Percentiles rank a stretch among this genome's conserved stretches.
These are phyloP conservation scores for Rhingia rostrata DNA, from an alignment of 2,888 invertebrate genomes.

Conservation along the genomic window DNA sequence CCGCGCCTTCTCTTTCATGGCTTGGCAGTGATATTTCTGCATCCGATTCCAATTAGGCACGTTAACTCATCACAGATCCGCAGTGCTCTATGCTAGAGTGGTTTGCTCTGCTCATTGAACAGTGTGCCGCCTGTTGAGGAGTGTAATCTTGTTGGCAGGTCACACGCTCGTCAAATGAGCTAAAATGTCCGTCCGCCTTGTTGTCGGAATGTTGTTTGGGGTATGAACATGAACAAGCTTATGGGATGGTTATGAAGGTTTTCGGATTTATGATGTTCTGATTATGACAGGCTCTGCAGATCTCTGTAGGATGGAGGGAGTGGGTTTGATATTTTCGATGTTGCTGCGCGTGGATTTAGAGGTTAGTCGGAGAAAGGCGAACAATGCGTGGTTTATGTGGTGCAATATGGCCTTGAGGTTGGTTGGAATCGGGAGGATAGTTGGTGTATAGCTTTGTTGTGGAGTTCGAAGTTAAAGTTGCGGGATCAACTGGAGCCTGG, in stretches of 20 bases:
- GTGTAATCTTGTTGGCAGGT: slow-evolving; percentile 48
- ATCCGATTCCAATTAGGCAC: slow-evolving; percentile 72
- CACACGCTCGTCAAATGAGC: slow-evolving; percentile 65
- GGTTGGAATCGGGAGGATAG: no score
- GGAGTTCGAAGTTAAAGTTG: no score
- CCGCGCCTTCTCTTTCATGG: slow-evolving; percentile 57
- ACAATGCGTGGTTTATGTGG: no score
- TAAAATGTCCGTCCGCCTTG: slow-evolving; percentile 50
- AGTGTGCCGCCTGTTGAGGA: background rate
- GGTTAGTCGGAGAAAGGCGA: no score
- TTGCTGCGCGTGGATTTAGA: no score
- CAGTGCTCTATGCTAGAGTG: slow-evolving; percentile 26
- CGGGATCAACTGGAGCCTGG: no score
- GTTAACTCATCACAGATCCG: slow-evolving; percentile 51
- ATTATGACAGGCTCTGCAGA: slow-evolving; percentile 15
- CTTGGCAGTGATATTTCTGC: slow-evolving; percentile 64
- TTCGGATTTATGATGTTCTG: slow-evolving; percentile 52
- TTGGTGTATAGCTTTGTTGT: no score
- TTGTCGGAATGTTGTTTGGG: slow-evolving; percentile 41
- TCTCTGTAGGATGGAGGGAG: slow-evolving; percentile 15
- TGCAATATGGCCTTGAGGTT: no score
- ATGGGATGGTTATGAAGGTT: slow-evolving; percentile 36
- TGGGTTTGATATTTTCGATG: background rate
- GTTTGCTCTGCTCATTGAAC: background rate
- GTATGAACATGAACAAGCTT: slow-evolving; percentile 30